Evolutionary conservation across 2,797 vertebrate species (phyloP), one percentile per base, ranked within the genome.

Genomic region (Toxotes lorentzi): DNA sequence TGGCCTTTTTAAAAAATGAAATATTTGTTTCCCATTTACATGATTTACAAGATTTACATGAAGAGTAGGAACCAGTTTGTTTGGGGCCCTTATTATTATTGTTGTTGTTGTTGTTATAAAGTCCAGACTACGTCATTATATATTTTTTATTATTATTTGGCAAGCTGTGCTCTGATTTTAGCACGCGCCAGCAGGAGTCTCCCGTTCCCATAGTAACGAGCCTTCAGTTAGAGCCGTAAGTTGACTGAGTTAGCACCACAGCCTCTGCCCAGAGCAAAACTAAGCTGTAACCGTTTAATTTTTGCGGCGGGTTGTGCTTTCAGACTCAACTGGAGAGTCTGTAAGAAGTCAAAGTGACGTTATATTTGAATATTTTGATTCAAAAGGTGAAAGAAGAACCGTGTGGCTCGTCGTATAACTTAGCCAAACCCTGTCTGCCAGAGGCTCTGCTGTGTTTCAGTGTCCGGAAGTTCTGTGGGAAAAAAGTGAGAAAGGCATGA

Each of bases 171-270:
- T 51, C 67, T 53, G 72, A 82, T 89, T 76, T 90, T 83, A 66
- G 51, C 76, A 51, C 34, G 83, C 72, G 72, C 94, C 94, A 94
- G 91, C 78, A 94, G 91, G 93, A 94, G 93, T 94, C 94, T 92
- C 91, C 69, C 87, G 91, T 90, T 89, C 86, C 92, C 89, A 91
- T 92, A 90, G 88, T 92, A 91, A 92, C 91, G 81, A 51, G 53
- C 17, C 78, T 72, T 76, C 78, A 69, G 54, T 70, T 21, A 83
- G 79, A 85, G 72, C 84, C 47, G 43, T 81, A 13, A 6, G 74
- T 27, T 53, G 68, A 32, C 27, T 17, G 47, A 67, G 84, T 84
- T 81, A 69, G 76, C 80, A 2, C 5, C 54, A 27, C 21, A 19
- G 56, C 54, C 24, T 61, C 27, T 35, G 23, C 7, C 59, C 10